Percentiles rank a stretch among this genome's conserved stretches.
Evolutionary conservation across 64 coral and sea anemone species (phyloP).

Genomic region (Montipora sp.): DNA sequence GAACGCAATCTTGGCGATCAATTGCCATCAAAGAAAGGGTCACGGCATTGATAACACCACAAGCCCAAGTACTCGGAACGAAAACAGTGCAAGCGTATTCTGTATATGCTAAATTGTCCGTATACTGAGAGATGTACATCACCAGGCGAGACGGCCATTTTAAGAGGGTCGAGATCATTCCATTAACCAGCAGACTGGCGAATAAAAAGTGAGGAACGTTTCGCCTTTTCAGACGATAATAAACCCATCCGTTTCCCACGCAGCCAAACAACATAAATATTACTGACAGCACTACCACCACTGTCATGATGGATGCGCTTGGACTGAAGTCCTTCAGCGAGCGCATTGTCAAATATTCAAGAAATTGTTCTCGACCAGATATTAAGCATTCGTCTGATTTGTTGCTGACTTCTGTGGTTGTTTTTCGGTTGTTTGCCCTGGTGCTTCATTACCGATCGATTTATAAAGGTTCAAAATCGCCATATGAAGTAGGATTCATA

Average conservation of each 20-base stretch:
- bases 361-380: no score
- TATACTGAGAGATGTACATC: not conserved
- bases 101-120: not conserved
- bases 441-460: no score
- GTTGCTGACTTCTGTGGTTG: no score
- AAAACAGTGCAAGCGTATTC: not conserved
- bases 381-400: no score
- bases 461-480: no score
- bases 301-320: not conserved
- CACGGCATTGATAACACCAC: not conserved
- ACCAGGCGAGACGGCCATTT: not conserved
- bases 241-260: not conserved
- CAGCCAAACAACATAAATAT: not conserved
- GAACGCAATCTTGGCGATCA: constrained; percentile 13
- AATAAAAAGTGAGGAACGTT: constrained; percentile 12
- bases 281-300: not conserved
- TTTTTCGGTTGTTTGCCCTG: no score
- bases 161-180: not conserved
- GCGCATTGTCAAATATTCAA: no score
- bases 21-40: not conserved
- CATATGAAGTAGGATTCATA: no score
- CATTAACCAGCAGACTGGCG: not conserved
- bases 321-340: not conserved
- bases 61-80: not conserved
- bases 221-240: not conserved